A percentile compares a stretch with the other conserved stretches of the same genome.
Conservation (phyloP, 2,113 vertebrate species). For the Corapipo altera region DNA sequence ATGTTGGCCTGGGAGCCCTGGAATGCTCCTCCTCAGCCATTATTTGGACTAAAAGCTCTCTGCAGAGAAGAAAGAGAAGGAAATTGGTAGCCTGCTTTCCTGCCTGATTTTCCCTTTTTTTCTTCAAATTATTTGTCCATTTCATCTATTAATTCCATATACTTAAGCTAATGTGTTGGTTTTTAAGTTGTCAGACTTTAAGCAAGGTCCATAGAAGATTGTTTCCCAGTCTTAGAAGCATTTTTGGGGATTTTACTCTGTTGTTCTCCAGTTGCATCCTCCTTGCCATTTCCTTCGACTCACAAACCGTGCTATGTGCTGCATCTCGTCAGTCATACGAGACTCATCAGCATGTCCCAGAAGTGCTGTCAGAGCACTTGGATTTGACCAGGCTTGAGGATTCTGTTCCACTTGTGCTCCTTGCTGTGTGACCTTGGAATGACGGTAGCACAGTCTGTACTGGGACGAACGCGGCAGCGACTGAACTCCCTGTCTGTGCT, state of each 20-base stretch:
- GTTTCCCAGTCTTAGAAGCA: background rate
- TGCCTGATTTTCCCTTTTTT: background rate
- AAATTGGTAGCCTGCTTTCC: fast-evolving
- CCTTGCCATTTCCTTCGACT: background rate
- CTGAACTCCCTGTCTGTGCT: background rate
- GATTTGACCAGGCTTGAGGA: background rate
- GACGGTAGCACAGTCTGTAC: too few species aligned
- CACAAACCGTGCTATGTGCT: background rate
- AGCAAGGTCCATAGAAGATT: background rate
- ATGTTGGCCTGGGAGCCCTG: background rate
- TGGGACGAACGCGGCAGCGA: background rate
- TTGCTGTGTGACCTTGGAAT: background rate
- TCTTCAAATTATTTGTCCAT: background rate
- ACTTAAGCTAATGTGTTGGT: background rate
- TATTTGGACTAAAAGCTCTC: background rate
- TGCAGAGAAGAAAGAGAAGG: background rate
- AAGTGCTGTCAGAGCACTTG: background rate
- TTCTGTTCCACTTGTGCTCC: background rate
- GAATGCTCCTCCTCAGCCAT: background rate
- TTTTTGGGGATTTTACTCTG: background rate
- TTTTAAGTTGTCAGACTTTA: background rate
- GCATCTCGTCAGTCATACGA: background rate
- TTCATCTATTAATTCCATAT: background rate
- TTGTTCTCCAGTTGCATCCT: background rate
- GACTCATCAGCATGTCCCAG: background rate